Conservation (phyloP, 2,797 vertebrate species). For the Aselliscus stoliczkanus region DNA sequence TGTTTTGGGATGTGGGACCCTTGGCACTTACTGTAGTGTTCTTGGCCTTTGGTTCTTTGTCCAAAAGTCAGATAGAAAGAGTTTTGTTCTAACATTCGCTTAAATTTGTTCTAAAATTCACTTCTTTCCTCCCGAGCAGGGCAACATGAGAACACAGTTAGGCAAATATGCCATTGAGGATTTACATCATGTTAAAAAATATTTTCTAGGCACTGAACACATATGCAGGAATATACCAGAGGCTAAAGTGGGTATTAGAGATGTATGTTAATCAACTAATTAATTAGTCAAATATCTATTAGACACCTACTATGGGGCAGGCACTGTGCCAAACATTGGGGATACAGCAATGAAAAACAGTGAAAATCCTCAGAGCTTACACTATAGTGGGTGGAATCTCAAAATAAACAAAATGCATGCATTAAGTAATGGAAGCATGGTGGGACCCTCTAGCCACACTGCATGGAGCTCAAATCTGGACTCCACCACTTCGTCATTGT, state of each 20-base stretch:
- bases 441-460: too few relatives aligned
- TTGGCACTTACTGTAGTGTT: background rate
- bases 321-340: background rate
- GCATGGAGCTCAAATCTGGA: background rate
- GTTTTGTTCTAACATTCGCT: background rate
- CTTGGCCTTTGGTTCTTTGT: background rate
- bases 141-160: background rate
- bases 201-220: background rate
- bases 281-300: background rate
- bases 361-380: background rate
- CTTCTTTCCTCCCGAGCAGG: background rate
- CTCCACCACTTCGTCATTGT: background rate
- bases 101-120: rapidly evolving
- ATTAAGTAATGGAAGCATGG: background rate
- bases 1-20: background rate
- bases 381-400: background rate
- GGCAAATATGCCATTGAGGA: background rate
- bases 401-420: background rate
- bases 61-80: background rate
- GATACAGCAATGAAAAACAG: background rate
- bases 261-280: background rate
- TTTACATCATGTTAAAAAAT: background rate
- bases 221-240: background rate
- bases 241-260: background rate
- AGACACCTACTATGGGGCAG: background rate